Conservation (phyloP, 1,140 invertebrate species). For the Lamellibrachia luymesi region DNA sequence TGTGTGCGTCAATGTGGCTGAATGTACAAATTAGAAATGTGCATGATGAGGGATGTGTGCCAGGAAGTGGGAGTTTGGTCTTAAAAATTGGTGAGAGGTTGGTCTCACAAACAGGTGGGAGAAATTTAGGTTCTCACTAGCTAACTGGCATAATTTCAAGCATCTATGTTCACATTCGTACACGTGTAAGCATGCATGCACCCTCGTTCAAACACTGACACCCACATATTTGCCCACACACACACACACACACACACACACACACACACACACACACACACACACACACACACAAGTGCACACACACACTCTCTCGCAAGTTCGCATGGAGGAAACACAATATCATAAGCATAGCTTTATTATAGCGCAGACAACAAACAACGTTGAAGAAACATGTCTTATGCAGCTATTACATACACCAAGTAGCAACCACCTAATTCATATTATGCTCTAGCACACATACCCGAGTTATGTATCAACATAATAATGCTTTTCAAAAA, state of each 20-base stretch:
- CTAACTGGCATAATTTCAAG: too few species aligned
- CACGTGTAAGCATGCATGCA: neutral
- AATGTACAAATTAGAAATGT: neutral
- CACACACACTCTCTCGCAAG: neutral
- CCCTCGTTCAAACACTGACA: too few species aligned
- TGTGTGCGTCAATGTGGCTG: neutral
- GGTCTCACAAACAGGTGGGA: too few species aligned
- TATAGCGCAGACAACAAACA: neutral
- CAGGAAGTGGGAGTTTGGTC: too few species aligned
- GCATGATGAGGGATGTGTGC: too few species aligned
- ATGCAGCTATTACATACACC: neutral
- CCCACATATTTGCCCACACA: too few species aligned
- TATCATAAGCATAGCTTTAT: neutral
- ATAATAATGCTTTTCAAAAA: neutral
- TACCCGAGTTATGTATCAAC: neutral
- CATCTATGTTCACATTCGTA: neutral
- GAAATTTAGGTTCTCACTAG: too few species aligned
- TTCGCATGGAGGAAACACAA: neutral
- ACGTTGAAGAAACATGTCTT: neutral
- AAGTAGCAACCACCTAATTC: neutral
- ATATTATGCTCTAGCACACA: neutral
- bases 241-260: too few species aligned
- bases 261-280: neutral
- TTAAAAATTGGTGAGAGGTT: too few species aligned
- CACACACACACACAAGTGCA: slow-evolving; percentile 3